These are phyloP conservation scores for Fundulus diaphanus DNA, from an alignment of 2,797 vertebrate species.

Conservation along the genomic window DNA sequence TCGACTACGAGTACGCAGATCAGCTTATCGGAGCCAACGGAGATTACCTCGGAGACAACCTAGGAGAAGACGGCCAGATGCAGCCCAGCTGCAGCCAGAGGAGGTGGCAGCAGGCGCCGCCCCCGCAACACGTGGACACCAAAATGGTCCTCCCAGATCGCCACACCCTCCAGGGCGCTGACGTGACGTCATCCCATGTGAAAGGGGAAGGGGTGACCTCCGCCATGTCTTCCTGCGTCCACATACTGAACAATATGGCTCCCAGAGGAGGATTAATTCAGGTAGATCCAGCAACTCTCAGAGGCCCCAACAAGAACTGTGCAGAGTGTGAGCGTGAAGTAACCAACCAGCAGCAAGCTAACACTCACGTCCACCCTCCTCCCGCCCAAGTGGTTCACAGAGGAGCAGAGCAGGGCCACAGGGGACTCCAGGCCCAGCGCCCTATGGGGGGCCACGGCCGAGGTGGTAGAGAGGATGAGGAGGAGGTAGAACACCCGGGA, in stretches of 20 bases:
- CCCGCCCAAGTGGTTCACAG: constrained; percentile 74
- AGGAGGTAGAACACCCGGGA: constrained; percentile 68
- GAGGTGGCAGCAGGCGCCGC: constrained; percentile 82
- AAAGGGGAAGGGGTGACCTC: constrained; percentile 82
- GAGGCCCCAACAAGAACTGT: constrained; percentile 78
- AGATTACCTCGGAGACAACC: constrained; percentile 82
- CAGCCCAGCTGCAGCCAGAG: constrained; percentile 91
- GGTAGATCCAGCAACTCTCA: constrained; percentile 84
- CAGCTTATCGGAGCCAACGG: constrained; percentile 84
- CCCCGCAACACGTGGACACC: constrained; percentile 68
- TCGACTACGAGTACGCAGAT: constrained; percentile 83
- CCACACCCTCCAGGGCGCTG: constrained; percentile 63
- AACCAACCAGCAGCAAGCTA: constrained; percentile 63
- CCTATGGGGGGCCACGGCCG: constrained; percentile 64
- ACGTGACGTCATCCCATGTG: constrained; percentile 67
- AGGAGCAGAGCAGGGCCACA: constrained; percentile 71
- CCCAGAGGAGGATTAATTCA: constrained; percentile 83
- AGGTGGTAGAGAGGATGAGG: constrained; percentile 60
- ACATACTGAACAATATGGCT: constrained; percentile 59
- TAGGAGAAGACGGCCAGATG: constrained; percentile 83
- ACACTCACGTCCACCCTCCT: constrained; percentile 71
- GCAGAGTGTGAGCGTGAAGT: constrained; percentile 76
- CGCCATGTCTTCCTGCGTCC: constrained; percentile 78
- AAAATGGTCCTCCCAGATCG: constrained; percentile 77
- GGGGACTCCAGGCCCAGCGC: constrained; percentile 64